Base-by-base conservation (phyloP, 2,797 vertebrate genomes). In the Peromyscus attwateri region DNA sequence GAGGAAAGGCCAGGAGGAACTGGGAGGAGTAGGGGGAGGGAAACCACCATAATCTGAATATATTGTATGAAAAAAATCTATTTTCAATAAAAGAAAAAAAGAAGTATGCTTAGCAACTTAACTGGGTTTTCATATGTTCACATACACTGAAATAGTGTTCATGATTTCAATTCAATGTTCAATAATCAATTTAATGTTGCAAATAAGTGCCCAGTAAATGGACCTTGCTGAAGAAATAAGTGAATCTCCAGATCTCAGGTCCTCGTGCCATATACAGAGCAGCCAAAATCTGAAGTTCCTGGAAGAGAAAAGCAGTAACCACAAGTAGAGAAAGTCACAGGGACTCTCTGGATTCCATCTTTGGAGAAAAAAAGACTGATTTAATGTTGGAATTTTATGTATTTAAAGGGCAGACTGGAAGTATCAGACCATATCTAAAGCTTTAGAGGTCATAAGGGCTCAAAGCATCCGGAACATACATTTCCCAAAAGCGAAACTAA, bases 121-220 rank as follows among this genome's bases (percentile, higher is more conserved):
- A 60, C 43, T 92, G 60, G 57, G 66, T 43, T 40, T 95, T 81
- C 21, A 0, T 92, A 29, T 68, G 5, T 52, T 60, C 46, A 80
- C 17, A 81, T 77, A 73, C 87, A 92, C 87, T 93, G 80, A 95
- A 96, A 89, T 29, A 60, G 92, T 95, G 87, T 11, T 6, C 31
- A 31, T 49, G 85, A 52, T 85, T 52, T 52, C 60, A 96, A 25
- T 31, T 79, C 17, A 95, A 66, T 92, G 68, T 34, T 91, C 94
- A 94, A 94, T 76, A 83, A 96, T 88, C 85, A 91, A 57, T 31
- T 89, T 87, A 88, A 84, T 87, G 46, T 92, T 95, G 68, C 29
- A 96, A 88, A 82, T 81, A 94, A 71, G 62, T 84, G 16, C 40
- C 91, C 96, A 93, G 60, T 52, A 91, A 95, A 85, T 80, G 70